Evolutionary conservation across 2,888 invertebrate species (phyloP).

Genomic region (Corbicula japonica): DNA sequence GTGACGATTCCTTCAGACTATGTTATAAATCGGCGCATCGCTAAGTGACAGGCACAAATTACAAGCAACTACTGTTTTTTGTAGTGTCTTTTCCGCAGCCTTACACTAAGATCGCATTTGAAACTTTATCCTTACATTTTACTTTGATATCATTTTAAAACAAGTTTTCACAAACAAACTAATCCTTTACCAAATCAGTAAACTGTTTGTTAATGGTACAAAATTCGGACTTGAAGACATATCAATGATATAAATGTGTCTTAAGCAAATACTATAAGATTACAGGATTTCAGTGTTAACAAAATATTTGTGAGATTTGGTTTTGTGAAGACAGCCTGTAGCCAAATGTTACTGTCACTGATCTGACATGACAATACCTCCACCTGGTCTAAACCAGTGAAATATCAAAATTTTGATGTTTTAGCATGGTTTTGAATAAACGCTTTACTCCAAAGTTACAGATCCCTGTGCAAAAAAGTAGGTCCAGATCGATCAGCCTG

Average conservation of each 20-base stretch:
- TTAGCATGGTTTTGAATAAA: too few species aligned
- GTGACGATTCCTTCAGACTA: too few species aligned
- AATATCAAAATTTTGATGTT: too few species aligned
- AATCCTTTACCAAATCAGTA: conserved; percentile 2
- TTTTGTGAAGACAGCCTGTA: conserved; percentile 14
- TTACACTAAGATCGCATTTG: too few species aligned
- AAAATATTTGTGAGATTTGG: conserved; percentile 27
- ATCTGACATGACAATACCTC: conserved; percentile 17
- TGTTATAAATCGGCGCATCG: too few species aligned
- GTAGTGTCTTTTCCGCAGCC: too few species aligned
- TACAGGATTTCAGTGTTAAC: conserved; percentile 17
- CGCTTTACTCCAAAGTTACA: too few species aligned
- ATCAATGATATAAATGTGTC: conserved; percentile 13
- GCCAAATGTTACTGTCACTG: conserved; percentile 12
- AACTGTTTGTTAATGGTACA: conserved; percentile 13
- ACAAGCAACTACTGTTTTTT: too few species aligned
- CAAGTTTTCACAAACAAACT: background rate
- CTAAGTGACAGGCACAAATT: too few species aligned
- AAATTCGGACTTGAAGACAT: conserved; percentile 2
- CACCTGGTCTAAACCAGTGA: too few species aligned
- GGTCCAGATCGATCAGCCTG: too few species aligned
- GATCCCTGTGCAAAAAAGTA: too few species aligned
- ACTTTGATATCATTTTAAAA: background rate
- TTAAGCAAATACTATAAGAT: conserved; percentile 8
- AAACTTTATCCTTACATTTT: conserved; percentile 1